Conservation (phyloP, 2,797 vertebrate species). For the Microtus californicus region DNA sequence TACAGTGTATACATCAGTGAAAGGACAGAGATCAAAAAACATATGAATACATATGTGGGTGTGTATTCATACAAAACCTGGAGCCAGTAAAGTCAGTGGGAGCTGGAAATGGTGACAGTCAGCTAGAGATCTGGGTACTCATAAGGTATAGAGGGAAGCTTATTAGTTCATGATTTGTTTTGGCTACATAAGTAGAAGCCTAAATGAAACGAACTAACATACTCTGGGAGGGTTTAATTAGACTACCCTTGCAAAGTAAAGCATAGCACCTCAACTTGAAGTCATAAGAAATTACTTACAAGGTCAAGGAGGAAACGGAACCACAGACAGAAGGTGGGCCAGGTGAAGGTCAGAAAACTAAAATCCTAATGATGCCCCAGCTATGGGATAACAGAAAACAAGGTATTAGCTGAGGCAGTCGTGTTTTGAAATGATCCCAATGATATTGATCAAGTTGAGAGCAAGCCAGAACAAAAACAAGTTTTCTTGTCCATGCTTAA, state of each 20-base stretch:
- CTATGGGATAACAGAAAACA: conserved; percentile 35
- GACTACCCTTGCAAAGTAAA: not conserved
- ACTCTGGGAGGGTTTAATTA: not conserved
- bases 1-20: not conserved
- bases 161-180: not conserved
- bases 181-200: not conserved
- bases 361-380: conserved; percentile 37
- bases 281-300: not conserved
- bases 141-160: not conserved
- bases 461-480: conserved; percentile 1
- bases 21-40: not conserved
- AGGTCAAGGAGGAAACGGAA: conserved; percentile 25
- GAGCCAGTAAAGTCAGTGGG: not conserved
- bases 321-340: not conserved
- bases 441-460: conserved; percentile 53
- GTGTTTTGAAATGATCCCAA: conserved; percentile 32
- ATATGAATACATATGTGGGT: fast-evolving
- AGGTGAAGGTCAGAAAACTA: not conserved
- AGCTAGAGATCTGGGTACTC: not conserved
- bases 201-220: not conserved
- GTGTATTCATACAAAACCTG: not conserved
- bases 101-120: not conserved
- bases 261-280: not conserved
- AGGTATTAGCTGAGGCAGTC: conserved; percentile 1
- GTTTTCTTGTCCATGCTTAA: conserved; percentile 54